Base-by-base conservation (phyloP, 2,888 invertebrate species). In the Synanthedon formicaeformis region DNA sequence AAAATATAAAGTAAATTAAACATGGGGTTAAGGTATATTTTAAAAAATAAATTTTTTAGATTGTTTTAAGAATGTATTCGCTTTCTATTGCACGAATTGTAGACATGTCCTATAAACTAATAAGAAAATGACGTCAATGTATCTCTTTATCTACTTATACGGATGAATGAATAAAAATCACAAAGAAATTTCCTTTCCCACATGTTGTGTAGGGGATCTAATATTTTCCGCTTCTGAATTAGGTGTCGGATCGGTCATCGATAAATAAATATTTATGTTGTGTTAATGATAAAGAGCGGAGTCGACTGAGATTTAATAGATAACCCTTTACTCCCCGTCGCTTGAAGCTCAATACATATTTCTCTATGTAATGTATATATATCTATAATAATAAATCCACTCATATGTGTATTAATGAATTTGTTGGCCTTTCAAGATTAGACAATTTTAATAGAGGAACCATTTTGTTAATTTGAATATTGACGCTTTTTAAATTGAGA, bases 241-340 rank as follows among this genome's bases (percentile, higher is more conserved):
- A 69, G 71, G 66, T 68, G 71, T 65, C 66, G 66, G 63, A 62
- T 62, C 56, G 60, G 60, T 60, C 58, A 67, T 70, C 69, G 64
- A 73, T 78, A 77, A 77, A 80, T 74, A 80, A 81, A 81, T 78
- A 81, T 81, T 81, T 77, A 78, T 80, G 74, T 75, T 78, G 76
- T 75, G 76, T 79, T 83, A 79, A 85, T 82, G 77, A 77, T 75
- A 78, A 79, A 78, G 65, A 78, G 67, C 66, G 65, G 72, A 66
- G 74, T 73, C 69, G 65, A 69, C 63, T 67, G 64, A 74, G 76
- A 81, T 81, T 68, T 76, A 80, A 81, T 79, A 79, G 77, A 80
- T 78, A 70, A 73, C 64, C 64, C 60, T 61, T 60, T 66, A 66
- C 60, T 56, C 57, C 59, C 62, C 54, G 53, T 71, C 64, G 76